Evolutionary conservation across 1,140 invertebrate genomes (phyloP).

Genomic region (Orussus abietinus): DNA sequence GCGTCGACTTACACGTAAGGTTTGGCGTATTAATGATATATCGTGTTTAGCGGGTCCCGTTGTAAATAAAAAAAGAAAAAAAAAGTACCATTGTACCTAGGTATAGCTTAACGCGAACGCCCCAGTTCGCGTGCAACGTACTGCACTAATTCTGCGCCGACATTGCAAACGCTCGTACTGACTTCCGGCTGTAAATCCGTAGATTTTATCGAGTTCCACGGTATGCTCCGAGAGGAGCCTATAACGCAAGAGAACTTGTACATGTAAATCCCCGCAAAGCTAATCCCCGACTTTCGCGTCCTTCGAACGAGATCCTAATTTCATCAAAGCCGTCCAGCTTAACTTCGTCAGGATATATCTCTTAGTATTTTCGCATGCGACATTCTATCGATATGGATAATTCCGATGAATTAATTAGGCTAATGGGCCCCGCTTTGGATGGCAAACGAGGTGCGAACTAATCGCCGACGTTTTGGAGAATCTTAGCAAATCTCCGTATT

Average conservation of each 20-base stretch:
- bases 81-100: conserved; percentile 11
- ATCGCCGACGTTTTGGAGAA: too few species aligned
- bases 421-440: too few species aligned
- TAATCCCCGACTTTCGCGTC: conserved; percentile 37
- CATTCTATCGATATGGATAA: too few species aligned
- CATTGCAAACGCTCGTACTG: conserved; percentile 3
- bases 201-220: conserved; percentile 18
- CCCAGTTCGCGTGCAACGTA: not conserved
- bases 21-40: conserved; percentile 23
- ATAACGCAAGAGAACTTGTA: conserved; percentile 6
- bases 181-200: conserved; percentile 12
- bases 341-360: conserved; percentile 52
- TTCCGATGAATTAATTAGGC: too few species aligned
- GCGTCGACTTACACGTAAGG: conserved; percentile 19
- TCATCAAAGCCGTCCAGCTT: conserved; percentile 56
- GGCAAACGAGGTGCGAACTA: too few species aligned
- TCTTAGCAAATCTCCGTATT: too few species aligned
- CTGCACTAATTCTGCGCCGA: conserved; percentile 10
- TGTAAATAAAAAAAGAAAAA: conserved; percentile 26
- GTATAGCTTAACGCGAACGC: too few species aligned
- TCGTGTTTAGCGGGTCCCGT: conserved; percentile 19
- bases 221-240: not conserved
- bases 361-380: conserved; percentile 51
- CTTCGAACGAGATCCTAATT: conserved; percentile 51
- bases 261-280: conserved; percentile 7